Percentiles rank a stretch among this genome's conserved stretches.
These are phyloP conservation scores for Pomatostomus ruficeps DNA, from an alignment of 2,113 vertebrate genomes.

Conservation along the genomic window DNA sequence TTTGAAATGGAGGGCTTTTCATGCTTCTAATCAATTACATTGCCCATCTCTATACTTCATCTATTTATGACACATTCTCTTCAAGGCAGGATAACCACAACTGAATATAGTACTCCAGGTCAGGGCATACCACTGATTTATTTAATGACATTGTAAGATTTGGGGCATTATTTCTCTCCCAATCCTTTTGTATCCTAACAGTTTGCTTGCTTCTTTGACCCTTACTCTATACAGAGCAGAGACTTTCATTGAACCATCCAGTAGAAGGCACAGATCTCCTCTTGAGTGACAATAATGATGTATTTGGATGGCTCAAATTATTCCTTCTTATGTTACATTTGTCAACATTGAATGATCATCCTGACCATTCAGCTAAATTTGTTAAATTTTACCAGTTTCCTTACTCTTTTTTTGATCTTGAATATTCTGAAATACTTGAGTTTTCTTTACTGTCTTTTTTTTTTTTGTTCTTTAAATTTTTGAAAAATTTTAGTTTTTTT, in stretches of 20 bases:
- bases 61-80: not conserved
- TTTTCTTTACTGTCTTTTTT: not conserved
- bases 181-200: not conserved
- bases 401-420: not conserved
- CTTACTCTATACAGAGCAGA: not conserved
- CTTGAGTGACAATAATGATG: not conserved
- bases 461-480: no score
- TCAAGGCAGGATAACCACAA: not conserved
- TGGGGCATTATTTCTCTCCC: slow-evolving; percentile 10
- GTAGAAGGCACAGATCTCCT: not conserved
- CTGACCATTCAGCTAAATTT: not conserved
- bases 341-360: not conserved
- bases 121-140: not conserved
- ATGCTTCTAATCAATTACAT: not conserved
- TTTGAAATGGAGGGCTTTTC: not conserved
- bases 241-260: not conserved
- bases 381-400: not conserved
- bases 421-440: not conserved
- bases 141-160: slow-evolving; percentile 23
- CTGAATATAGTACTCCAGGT: not conserved
- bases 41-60: not conserved
- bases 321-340: not conserved
- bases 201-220: slow-evolving; percentile 1
- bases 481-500: no score
- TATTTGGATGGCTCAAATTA: not conserved